Conservation (phyloP, 1,140 invertebrate genomes). For the Patella vulgata region DNA sequence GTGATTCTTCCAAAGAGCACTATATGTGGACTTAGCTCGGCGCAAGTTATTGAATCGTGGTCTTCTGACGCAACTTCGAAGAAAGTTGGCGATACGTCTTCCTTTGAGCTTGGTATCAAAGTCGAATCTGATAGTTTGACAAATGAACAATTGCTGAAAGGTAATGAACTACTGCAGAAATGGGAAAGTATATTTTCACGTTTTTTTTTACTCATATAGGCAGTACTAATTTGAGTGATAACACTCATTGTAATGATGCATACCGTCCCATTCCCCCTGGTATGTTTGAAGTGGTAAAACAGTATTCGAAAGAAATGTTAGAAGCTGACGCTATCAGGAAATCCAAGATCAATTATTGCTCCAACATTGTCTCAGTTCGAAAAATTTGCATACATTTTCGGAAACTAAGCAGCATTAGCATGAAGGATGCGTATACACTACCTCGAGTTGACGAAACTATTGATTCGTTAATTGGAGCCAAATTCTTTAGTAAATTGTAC, state of each 20-base stretch:
- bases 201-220: too few relatives aligned
- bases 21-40: too few relatives aligned
- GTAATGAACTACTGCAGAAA: too few relatives aligned
- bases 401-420: conserved; percentile 63
- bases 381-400: conserved; percentile 67
- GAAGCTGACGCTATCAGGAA: conserved; percentile 18
- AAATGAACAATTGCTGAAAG: too few relatives aligned
- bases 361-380: conserved; percentile 12
- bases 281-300: conserved; percentile 23
- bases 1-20: too few relatives aligned
- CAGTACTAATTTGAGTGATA: conserved; percentile 16
- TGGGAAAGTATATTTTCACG: too few relatives aligned
- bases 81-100: too few relatives aligned
- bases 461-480: conserved; percentile 67
- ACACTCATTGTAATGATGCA: conserved; percentile 18
- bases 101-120: too few relatives aligned
- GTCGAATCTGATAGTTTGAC: too few relatives aligned
- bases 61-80: too few relatives aligned
- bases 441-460: too few relatives aligned
- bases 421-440: conserved; percentile 64
- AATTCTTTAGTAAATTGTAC: conserved; percentile 67
- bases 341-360: conserved; percentile 18
- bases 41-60: too few relatives aligned
- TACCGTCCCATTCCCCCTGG: conserved; percentile 16
- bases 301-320: conserved; percentile 17